Conservation (phyloP, 2,113 vertebrate genomes). For the Sphaerodactylus townsendi region DNA sequence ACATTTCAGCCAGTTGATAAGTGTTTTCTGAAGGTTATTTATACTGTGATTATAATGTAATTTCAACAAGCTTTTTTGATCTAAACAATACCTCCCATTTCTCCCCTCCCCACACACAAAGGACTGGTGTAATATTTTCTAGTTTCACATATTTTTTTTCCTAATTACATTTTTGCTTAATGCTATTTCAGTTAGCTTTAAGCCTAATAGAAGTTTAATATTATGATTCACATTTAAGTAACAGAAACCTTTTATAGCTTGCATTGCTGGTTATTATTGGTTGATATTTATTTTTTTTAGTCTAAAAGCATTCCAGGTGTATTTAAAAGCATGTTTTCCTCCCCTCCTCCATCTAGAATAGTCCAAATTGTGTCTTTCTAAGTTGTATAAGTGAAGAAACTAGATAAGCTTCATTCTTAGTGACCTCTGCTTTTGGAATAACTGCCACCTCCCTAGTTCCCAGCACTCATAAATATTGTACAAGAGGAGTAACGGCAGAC, state of each 20-base stretch:
- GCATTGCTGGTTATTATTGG: not conserved
- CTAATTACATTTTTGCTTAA: not conserved
- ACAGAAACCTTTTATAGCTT: accelerated
- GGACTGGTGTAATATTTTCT: not conserved
- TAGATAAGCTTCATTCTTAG: constrained; percentile 26
- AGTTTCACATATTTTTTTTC: accelerated
- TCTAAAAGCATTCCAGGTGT: not conserved
- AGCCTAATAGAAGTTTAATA: not conserved
- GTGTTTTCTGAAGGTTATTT: not conserved
- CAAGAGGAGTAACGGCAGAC: constrained; percentile 35
- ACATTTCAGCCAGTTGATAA: not conserved
- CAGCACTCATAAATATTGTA: constrained; percentile 64
- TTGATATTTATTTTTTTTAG: not conserved
- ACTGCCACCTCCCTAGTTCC: constrained; percentile 43
- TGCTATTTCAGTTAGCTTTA: not conserved
- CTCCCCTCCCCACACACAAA: not conserved
- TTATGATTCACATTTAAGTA: not conserved
- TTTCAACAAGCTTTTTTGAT: not conserved
- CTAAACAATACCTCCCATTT: not conserved
- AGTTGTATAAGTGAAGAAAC: not conserved
- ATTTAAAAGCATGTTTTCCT: not conserved
- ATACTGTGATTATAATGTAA: not conserved
- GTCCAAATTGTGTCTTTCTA: not conserved
- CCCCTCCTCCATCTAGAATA: not conserved
- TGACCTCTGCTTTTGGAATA: constrained; percentile 27